Conservation (phyloP, 2,113 vertebrate species). For the Hypocryptadius cinnamomeus region DNA sequence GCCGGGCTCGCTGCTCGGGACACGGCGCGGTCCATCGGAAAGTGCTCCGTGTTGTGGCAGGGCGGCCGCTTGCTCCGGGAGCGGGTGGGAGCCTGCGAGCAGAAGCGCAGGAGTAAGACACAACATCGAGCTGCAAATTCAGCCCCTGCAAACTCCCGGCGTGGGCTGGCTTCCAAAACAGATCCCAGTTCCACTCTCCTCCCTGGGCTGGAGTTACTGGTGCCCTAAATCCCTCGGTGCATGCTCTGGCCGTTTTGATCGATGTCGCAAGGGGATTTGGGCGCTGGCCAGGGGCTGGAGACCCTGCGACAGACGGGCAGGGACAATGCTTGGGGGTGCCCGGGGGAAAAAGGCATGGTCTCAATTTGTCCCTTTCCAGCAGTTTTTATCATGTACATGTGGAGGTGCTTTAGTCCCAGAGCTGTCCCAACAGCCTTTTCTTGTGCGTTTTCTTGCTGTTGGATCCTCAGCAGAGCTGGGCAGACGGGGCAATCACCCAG, state of each 20-base stretch:
- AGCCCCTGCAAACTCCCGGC: neutral
- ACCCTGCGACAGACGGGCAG: neutral
- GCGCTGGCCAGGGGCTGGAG: neutral
- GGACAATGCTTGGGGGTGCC: rapidly evolving
- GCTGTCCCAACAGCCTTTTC: neutral
- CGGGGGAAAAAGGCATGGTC: rapidly evolving
- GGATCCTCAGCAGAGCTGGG: neutral
- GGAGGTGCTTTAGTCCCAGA: neutral
- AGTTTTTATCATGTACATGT: rapidly evolving
- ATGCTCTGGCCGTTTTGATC: rapidly evolving
- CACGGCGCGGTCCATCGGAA: neutral
- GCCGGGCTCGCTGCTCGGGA: neutral
- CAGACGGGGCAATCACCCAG: neutral
- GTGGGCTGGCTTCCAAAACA: neutral
- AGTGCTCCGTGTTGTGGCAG: neutral
- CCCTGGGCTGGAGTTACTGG: neutral
- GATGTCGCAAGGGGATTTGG: neutral
- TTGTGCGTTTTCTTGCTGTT: neutral
- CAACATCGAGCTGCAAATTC: neutral
- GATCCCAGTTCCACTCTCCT: neutral
- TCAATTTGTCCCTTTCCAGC: neutral
- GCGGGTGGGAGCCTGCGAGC: neutral
- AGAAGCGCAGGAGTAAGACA: neutral
- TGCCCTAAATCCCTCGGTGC: neutral
- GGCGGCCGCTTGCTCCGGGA: neutral